Evolutionary conservation across 2,888 invertebrate species (phyloP).

Genomic region (Chouioia cunea): DNA sequence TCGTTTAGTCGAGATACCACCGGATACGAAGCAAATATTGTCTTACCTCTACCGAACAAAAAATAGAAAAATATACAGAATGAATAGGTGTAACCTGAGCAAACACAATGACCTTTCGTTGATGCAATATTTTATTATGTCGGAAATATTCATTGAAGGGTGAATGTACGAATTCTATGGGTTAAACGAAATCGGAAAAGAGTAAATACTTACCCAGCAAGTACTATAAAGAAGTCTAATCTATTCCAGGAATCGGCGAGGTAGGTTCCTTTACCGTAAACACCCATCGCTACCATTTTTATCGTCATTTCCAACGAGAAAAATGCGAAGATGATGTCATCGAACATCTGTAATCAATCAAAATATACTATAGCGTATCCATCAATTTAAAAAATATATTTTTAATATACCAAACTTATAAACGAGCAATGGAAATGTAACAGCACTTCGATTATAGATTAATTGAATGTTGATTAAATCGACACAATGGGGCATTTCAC

Average conservation of each 20-base stretch:
- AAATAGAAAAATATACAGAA: conserved; percentile 8
- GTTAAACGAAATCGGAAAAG: neutral
- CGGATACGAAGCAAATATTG: conserved; percentile 11
- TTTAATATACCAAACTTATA: too few relatives aligned
- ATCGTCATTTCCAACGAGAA: conserved; percentile 98
- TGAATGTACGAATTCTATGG: neutral
- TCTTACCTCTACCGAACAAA: neutral
- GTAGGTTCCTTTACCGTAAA: conserved; percentile 93
- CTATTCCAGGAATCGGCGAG: conserved; percentile 99
- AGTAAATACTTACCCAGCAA: conserved; percentile 83
- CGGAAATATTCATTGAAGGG: conserved; percentile 12
- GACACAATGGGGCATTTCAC: too few relatives aligned
- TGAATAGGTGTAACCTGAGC: conserved; percentile 7
- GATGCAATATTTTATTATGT: conserved; percentile 12
- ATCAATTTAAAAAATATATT: too few relatives aligned
- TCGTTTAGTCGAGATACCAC: conserved; percentile 14
- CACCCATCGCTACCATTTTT: conserved; percentile 98
- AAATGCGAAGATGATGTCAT: conserved; percentile 98
- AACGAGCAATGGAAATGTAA: too few relatives aligned
- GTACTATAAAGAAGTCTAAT: conserved; percentile 97
- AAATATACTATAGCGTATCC: too few relatives aligned
- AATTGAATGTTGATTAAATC: too few relatives aligned
- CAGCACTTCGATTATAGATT: too few relatives aligned
- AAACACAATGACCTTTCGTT: too few relatives aligned
- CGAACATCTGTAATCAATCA: conserved; percentile 80